Conservation (phyloP, 2,113 vertebrate genomes). For the Vimba vimba region DNA sequence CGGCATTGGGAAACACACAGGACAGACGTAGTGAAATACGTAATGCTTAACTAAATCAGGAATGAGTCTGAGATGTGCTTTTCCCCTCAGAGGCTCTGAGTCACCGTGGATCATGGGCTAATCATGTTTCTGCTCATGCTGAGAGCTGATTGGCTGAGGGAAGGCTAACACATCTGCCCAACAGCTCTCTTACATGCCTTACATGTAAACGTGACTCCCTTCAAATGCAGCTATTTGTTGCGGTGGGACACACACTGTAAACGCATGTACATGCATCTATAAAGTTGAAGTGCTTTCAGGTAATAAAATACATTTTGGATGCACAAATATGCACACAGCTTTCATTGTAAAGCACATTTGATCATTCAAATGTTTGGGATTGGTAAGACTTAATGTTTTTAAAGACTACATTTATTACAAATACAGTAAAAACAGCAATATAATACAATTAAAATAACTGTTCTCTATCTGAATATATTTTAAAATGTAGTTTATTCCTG, state of each 20-base stretch:
- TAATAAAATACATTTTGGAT: background rate
- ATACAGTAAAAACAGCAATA: background rate
- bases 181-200: slow-evolving; percentile 60
- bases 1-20: background rate
- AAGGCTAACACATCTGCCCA: slow-evolving; percentile 71
- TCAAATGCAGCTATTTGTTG: slow-evolving; percentile 50
- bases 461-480: too few relatives aligned
- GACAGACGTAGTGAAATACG: slow-evolving; percentile 2
- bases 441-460: background rate
- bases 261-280: background rate
- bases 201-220: slow-evolving; percentile 61
- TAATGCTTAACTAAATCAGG: slow-evolving; percentile 15
- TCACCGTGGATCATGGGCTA: slow-evolving; percentile 37
- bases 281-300: background rate
- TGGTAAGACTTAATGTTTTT: background rate
- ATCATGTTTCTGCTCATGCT: slow-evolving; percentile 54
- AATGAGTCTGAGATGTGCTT: background rate
- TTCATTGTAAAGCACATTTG: background rate
- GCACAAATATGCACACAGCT: background rate
- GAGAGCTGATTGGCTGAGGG: slow-evolving; percentile 58
- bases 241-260: background rate
- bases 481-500: too few relatives aligned
- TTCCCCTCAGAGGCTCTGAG: slow-evolving; percentile 41
- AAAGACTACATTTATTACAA: background rate
- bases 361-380: background rate